Percentiles rank a stretch among this genome's conserved stretches.
phyloP scores from a whole-genome alignment of 2,888 invertebrate species.

The Ophonus ardosiacus region DNA sequence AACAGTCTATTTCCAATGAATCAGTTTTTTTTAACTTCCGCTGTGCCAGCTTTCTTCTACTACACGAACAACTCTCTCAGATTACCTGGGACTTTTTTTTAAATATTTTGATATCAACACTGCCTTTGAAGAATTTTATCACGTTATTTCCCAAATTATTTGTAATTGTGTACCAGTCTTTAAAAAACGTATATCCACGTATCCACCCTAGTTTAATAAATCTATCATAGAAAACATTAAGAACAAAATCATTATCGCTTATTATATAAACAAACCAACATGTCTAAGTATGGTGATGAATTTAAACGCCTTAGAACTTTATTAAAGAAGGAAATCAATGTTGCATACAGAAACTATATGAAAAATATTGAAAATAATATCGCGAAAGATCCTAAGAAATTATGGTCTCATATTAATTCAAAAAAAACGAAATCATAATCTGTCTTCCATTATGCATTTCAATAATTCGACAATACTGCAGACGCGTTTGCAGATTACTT shows the following conservation, averaged over 20 bases:
- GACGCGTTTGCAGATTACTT: too few relatives aligned
- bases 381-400: not conserved
- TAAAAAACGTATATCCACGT: too few relatives aligned
- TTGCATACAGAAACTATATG: too few relatives aligned
- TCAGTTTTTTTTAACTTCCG: too few relatives aligned
- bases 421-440: not conserved
- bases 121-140: not conserved
- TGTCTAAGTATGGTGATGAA: not conserved
- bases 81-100: not conserved
- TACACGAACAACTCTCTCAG: not conserved
- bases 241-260: too few relatives aligned
- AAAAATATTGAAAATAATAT: too few relatives aligned
- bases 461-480: too few relatives aligned
- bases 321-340: not conserved
- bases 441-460: not conserved
- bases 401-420: not conserved
- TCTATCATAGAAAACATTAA: too few relatives aligned
- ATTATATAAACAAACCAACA: not conserved
- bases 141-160: not conserved
- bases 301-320: not conserved
- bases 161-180: too few relatives aligned
- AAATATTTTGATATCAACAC: not conserved
- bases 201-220: too few relatives aligned
- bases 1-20: too few relatives aligned
- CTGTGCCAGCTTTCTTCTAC: too few relatives aligned